A percentile compares a stretch with the other conserved stretches of the same genome.
Evolutionary conservation across 92 coral and sea anemone genomes (phyloP).

Genomic region (Bergia sp.): DNA sequence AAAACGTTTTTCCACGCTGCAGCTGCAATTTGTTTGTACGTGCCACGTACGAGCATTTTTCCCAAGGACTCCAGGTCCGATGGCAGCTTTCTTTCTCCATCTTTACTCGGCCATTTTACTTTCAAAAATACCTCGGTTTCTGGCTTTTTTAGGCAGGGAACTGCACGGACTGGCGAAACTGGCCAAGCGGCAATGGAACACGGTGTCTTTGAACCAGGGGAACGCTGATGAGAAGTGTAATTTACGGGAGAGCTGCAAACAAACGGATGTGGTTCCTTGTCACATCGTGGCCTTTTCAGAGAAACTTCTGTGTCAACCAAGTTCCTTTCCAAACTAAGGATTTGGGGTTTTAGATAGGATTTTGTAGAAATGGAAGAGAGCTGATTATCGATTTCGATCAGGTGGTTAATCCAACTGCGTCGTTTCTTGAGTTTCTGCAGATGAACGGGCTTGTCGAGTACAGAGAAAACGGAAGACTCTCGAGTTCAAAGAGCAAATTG

Average conservation of each 20-base stretch:
- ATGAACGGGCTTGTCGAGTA: not conserved
- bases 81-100: constrained; percentile 26
- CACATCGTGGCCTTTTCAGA: not conserved
- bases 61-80: constrained; percentile 42
- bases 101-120: constrained; percentile 46
- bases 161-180: constrained; percentile 22
- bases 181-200: constrained; percentile 20
- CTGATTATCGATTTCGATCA: constrained; percentile 4
- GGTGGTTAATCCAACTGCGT: constrained; percentile 15
- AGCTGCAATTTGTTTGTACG: constrained; percentile 49
- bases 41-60: constrained; percentile 39
- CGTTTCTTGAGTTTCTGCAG: constrained; percentile 48
- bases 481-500: not conserved
- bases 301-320: not conserved
- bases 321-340: not conserved
- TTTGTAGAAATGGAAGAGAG: not conserved
- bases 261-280: not conserved
- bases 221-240: not conserved
- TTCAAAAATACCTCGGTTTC: constrained; percentile 26
- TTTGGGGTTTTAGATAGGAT: not conserved
- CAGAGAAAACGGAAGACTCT: not conserved
- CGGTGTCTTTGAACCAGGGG: not conserved
- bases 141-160: not conserved
- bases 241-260: not conserved
- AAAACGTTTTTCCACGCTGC: constrained; percentile 46